Percentiles rank a stretch among this genome's conserved stretches.
Evolutionary conservation across 2,113 vertebrate species (phyloP).

Genomic region (Thymallus thymallus): DNA sequence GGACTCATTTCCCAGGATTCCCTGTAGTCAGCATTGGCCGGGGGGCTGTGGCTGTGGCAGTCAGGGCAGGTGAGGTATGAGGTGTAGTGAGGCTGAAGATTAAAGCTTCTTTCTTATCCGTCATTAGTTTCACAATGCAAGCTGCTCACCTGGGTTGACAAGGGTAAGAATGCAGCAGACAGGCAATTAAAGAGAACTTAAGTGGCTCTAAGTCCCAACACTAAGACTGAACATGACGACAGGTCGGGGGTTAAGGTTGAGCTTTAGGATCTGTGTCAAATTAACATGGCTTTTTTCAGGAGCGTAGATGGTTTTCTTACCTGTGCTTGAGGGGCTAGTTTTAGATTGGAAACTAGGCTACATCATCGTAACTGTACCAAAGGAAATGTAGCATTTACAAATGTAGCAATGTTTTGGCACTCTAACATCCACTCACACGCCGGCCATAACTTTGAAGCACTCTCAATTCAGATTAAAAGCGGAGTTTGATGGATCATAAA

Average conservation of each 20-base stretch:
- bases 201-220: conserved; percentile 1
- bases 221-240: conserved; percentile 13
- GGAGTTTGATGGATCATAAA: no score
- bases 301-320: background rate
- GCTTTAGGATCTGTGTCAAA: conserved; percentile 29
- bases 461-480: no score
- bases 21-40: conserved; percentile 40
- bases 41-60: conserved; percentile 3
- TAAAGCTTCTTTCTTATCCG: conserved; percentile 29
- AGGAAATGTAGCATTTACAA: no score
- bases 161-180: conserved; percentile 36
- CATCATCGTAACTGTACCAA: no score
- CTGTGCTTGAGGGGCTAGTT: background rate
- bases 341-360: background rate
- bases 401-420: no score
- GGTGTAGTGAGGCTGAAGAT: conserved; percentile 31
- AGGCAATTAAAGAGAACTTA: conserved; percentile 42
- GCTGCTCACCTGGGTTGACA: conserved; percentile 18
- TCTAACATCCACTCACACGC: no score
- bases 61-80: conserved; percentile 36
- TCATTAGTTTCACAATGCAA: conserved; percentile 31
- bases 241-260: conserved; percentile 16
- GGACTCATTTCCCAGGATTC: conserved; percentile 30
- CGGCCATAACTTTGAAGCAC: no score
- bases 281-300: conserved; percentile 9